Evolutionary conservation across 2,113 vertebrate species (phyloP), one percentile per base, ranked within the genome.

Genomic region (Megaceryle torquata): DNA sequence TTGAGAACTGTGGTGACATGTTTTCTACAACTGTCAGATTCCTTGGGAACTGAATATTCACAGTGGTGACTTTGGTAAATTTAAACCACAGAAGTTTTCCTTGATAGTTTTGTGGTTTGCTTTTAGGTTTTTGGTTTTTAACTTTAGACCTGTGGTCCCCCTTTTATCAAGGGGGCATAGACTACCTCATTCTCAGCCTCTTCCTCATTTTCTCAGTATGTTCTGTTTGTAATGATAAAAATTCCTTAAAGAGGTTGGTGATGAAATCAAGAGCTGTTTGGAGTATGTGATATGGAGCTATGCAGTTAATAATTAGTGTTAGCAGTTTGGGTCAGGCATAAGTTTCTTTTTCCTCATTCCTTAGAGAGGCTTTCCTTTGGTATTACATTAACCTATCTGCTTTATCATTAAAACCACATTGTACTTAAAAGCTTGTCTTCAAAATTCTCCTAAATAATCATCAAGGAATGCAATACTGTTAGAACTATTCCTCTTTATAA

Each of bases 401-500:
- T 95, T 88, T 83, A 61, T 53, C 51, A 63, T 39, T 90, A 81
- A 81, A 90, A 50, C 46, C 15, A 60, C 20, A 46, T 50, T 74
- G 46, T 46, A 81, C 22, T 33, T 90, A 67, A 83, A 82, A 92
- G 3, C 11, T 63, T 81, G 12, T 50, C 60, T 93, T 90, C 19
- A 86, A 83, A 67, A 92, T 95, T 95, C 46, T 94, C 43, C 46
- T 86, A 72, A 90, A 90, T 35, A 93, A 57, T 63, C n/a, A 67
- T 54, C 35, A 70, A 56, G 48, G 60, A 86, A 83, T 51, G 53
- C 15, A 81, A 75, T 29, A 68, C 13, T 59, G 33, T 50, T 75
- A 59, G 28, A 94, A 53, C n/a, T 89, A 75, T 91, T 82, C 13
- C 56, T 83, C 28, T 77, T 20, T 46, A 24, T 61, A 57, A 14